Evolutionary conservation across 2,113 vertebrate genomes (phyloP).

Genomic region (Heptranchias perlo): DNA sequence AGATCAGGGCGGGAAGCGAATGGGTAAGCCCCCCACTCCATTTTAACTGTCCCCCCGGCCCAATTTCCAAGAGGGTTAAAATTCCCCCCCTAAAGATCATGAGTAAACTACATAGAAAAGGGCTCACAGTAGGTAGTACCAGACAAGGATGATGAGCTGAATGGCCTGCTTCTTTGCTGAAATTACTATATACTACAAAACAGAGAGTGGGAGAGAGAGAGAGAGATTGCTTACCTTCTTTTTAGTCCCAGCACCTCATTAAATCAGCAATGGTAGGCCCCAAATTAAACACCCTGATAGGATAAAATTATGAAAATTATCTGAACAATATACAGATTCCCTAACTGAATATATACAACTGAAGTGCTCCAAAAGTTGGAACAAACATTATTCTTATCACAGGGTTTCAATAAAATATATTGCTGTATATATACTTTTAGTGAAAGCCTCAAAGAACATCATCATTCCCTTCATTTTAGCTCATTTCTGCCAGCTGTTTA

Average conservation of each 20-base stretch:
- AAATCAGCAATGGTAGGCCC: not conserved
- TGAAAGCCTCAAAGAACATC: not conserved
- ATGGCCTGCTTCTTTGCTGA: not conserved
- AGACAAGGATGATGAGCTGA: no score
- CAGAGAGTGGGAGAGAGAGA: not conserved
- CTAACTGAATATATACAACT: not conserved
- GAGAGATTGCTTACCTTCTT: not conserved
- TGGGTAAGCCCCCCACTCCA: no score
- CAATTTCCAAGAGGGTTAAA: no score
- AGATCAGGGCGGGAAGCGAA: no score
- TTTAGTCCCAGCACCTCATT: not conserved
- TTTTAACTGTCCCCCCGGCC: no score
- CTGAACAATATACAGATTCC: not conserved
- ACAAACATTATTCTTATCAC: not conserved
- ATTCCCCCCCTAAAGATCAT: no score
- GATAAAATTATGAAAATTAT: not conserved
- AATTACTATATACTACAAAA: not conserved
- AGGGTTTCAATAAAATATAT: not conserved
- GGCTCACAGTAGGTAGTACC: no score
- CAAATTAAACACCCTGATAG: not conserved
- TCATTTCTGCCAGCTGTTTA: not conserved
- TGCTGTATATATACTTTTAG: not conserved
- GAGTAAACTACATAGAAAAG: no score
- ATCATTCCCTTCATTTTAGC: not conserved
- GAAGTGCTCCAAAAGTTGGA: not conserved